phyloP scores from a whole-genome alignment of 1,140 invertebrate genomes.

The Teleopsis dalmanni region DNA sequence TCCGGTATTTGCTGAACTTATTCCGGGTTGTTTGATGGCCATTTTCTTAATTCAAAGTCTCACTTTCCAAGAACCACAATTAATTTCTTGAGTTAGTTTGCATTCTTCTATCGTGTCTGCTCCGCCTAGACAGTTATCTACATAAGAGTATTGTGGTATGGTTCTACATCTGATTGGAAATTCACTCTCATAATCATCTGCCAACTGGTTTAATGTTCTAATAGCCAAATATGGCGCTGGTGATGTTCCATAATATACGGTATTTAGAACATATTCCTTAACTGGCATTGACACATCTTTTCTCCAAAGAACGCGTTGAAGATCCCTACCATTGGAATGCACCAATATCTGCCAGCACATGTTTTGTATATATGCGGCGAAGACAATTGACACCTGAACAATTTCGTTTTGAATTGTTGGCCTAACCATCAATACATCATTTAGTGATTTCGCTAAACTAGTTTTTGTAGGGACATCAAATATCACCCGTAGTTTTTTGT shows the following conservation, averaged over 20 bases:
- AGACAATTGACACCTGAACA: neutral
- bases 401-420: conserved; percentile 1
- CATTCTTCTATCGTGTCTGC: no score
- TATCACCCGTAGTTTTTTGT: neutral
- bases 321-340: neutral
- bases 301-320: conserved; percentile 2
- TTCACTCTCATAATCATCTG: neutral
- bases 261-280: neutral
- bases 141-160: no score
- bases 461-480: neutral
- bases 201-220: neutral
- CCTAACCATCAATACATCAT: neutral
- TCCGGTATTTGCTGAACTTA: no score
- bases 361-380: conserved; percentile 3
- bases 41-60: no score
- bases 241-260: conserved; percentile 3
- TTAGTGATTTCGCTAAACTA: neutral
- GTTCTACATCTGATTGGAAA: no score
- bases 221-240: conserved; percentile 5
- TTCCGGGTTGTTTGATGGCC: no score
- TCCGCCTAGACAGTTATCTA: no score
- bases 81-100: no score
- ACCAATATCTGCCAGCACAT: conserved; percentile 10
- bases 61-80: no score
- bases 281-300: neutral